Percentiles rank a stretch among this genome's conserved stretches.
These are phyloP conservation scores for Epistrophella euchroma DNA, from an alignment of 2,888 invertebrate species.

Conservation along the genomic window DNA sequence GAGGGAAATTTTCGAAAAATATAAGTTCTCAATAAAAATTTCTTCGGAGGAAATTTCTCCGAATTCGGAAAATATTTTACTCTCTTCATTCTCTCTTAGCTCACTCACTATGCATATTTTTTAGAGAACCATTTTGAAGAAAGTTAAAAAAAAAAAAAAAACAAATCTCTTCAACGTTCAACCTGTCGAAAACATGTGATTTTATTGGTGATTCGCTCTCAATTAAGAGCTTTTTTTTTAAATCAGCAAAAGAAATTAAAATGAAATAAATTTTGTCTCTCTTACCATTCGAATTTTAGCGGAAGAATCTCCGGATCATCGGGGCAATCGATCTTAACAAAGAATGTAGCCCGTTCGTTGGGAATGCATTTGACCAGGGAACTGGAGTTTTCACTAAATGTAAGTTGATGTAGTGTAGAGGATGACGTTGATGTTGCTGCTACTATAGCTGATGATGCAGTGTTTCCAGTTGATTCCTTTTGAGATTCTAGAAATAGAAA, in stretches of 20 bases:
- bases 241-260: constrained; percentile 34
- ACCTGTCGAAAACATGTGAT: constrained; percentile 41
- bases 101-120: background rate
- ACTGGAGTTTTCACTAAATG: constrained; percentile 83
- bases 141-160: too few species aligned
- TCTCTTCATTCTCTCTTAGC: constrained; percentile 22
- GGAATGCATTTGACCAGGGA: constrained; percentile 82
- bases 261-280: background rate
- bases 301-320: constrained; percentile 81
- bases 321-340: constrained; percentile 83
- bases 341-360: constrained; percentile 83
- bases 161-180: constrained; percentile 4
- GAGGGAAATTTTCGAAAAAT: constrained; percentile 52
- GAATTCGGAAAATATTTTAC: constrained; percentile 21
- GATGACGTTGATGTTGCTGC: constrained; percentile 42
- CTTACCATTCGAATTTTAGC: constrained; percentile 83
- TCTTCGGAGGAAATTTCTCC: constrained; percentile 17
- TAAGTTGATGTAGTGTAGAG: constrained; percentile 77
- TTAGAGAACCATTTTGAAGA: too few species aligned
- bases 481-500: constrained; percentile 70
- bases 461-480: constrained; percentile 61
- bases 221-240: background rate
- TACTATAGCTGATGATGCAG: constrained; percentile 43
- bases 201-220: background rate
- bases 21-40: constrained; percentile 35